Evolutionary conservation across 2,888 invertebrate genomes (phyloP).

Genomic region (Ophion ventricosus): DNA sequence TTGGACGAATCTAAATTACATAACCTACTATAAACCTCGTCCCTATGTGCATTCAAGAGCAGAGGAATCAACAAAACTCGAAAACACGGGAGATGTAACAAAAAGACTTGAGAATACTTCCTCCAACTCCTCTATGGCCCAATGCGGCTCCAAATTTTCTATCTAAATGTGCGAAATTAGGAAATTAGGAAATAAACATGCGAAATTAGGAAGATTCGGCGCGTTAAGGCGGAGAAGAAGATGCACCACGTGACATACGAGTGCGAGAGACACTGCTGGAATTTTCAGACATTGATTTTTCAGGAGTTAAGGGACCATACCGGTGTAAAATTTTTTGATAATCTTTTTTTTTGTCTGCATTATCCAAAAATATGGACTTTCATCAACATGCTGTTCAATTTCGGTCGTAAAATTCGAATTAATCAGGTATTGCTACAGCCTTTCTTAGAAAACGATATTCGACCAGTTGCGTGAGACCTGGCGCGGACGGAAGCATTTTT

Average conservation of each 20-base stretch:
- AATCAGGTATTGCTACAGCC: too few relatives aligned
- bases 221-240: background rate
- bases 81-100: background rate
- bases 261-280: too few relatives aligned
- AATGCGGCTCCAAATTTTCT: background rate
- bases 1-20: background rate
- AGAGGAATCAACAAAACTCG: background rate
- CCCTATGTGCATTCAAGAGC: background rate
- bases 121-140: background rate
- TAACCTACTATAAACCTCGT: background rate
- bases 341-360: too few relatives aligned
- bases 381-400: too few relatives aligned
- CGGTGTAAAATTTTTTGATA: too few relatives aligned
- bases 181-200: background rate
- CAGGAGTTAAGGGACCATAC: too few relatives aligned
- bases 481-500: too few relatives aligned
- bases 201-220: background rate
- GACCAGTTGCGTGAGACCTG: too few relatives aligned
- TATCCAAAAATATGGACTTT: too few relatives aligned
- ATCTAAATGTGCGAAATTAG: background rate
- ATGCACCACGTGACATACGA: too few relatives aligned
- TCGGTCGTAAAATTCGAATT: too few relatives aligned
- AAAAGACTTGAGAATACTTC: background rate
- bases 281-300: background rate
- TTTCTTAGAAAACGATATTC: too few relatives aligned